Evolutionary conservation across 2,797 vertebrate species (phyloP), one percentile per base, ranked within the genome.

Genomic region (Antrozous pallidus): DNA sequence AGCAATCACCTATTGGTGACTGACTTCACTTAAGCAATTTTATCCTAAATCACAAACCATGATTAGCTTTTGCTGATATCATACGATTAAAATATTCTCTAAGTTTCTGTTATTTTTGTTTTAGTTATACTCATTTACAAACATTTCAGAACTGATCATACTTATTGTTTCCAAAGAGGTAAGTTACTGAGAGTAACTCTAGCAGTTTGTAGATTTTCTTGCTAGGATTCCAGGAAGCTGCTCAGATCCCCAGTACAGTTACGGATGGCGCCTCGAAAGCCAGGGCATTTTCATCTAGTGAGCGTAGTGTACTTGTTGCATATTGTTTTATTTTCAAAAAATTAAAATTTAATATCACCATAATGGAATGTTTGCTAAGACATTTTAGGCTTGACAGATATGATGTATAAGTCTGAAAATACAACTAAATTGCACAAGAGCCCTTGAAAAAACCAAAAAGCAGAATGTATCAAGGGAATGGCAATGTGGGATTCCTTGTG

Each of bases 321-420:
- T 95, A 90, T 1, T 69, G n/a, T 94, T 91, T 94, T 93, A 79
- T 93, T 94, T 74, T 28, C 8, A n/a, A 91, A 96, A 95, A 84
- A 92, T 96, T 97, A 94, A 97, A 96, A 56, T 91, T 95, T 92
- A 97, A 96, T 81, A 40, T 91, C 90, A 65, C 38, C 81, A 70
- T 93, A 97, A 96, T 92, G 11, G 11, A 91, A 95, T 90, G 0
- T 97, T 97, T 96, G 26, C 54, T 91, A 85, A 96, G 54, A 95
- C 92, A 80, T 97, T 75, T 42, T 95, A 88, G 54, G 51, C 26
- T 86, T 96, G 94, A 96, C 71, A 94, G 85, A 88, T 13, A 24
- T 96, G 70, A 97, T 97, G 96, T 97, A 97, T 95, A 45, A 85
- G 94, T 95, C 71, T 95, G 45, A 91, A 97, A 95, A 90, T 96